A percentile compares a stretch with the other conserved stretches of the same genome.
Conservation (phyloP, 92 coral and sea anemone species). For the Umimayanthus chanpuru region DNA sequence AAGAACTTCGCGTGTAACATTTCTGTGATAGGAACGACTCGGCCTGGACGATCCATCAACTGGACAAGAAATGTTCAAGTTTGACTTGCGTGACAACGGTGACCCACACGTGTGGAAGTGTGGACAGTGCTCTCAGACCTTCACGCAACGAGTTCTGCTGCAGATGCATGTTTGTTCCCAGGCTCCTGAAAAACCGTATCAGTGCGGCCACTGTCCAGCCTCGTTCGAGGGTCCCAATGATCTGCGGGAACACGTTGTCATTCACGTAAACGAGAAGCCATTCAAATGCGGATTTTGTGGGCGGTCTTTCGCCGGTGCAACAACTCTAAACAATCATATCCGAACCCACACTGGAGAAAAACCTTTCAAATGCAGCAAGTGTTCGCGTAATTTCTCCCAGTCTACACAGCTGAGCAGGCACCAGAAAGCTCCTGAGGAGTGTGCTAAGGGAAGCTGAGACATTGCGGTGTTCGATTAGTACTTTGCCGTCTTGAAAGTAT, state of each 20-base stretch:
- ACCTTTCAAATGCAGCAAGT: conserved; percentile 92
- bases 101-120: conserved; percentile 93
- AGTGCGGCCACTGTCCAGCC: conserved; percentile 98
- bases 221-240: conserved; percentile 89
- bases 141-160: conserved; percentile 89
- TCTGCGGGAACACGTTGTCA: conserved; percentile 92
- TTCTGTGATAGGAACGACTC: conserved; percentile 45
- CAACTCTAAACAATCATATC: conserved; percentile 95
- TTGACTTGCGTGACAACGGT: conserved; percentile 62
- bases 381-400: conserved; percentile 83
- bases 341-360: conserved; percentile 98
- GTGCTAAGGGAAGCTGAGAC: conserved; percentile 38
- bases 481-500: too few species aligned
- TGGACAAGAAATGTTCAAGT: conserved; percentile 33
- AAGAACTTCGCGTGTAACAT: background rate
- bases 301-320: conserved; percentile 98
- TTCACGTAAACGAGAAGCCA: conserved; percentile 97
- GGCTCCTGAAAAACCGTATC: conserved; percentile 91
- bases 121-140: conserved; percentile 93
- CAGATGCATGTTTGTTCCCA: conserved; percentile 98
- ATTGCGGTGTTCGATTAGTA: background rate
- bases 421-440: conserved; percentile 88
- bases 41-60: conserved; percentile 50
- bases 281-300: conserved; percentile 98
- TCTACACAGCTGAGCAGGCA: conserved; percentile 98